Conservation (phyloP, 2,113 vertebrate species). For the Glaucomys volans region DNA sequence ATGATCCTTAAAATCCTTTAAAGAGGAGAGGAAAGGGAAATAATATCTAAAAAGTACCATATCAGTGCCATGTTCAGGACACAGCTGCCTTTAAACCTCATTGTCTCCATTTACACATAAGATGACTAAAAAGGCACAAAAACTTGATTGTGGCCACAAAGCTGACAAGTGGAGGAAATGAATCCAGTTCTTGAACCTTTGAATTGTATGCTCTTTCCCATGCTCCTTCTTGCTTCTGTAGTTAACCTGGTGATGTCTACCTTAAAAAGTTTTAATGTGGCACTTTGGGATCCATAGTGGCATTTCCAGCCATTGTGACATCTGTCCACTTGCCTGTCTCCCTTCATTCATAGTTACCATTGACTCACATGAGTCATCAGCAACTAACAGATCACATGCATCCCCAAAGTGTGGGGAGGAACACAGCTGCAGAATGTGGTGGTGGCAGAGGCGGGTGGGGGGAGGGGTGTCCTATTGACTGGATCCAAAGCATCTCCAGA, state of each 20-base stretch:
- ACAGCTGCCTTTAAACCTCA: not conserved
- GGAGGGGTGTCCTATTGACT: not conserved
- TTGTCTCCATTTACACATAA: not conserved
- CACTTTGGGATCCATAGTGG: not conserved
- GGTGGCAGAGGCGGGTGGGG: not conserved
- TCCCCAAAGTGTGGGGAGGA: fast-evolving
- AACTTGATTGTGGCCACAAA: not conserved
- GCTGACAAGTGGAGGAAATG: not conserved
- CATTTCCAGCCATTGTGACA: not conserved
- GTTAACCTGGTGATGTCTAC: too few relatives aligned
- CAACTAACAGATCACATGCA: too few relatives aligned
- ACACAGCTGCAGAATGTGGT: fast-evolving
- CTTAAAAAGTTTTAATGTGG: not conserved
- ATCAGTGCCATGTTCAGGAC: not conserved
- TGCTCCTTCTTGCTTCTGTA: too few relatives aligned
- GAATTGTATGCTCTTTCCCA: not conserved
- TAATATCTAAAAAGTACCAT: not conserved
- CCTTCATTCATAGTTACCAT: too few relatives aligned
- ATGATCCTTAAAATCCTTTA: not conserved
- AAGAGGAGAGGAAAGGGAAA: not conserved
- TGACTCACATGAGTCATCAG: not conserved
- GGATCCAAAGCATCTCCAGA: not conserved
- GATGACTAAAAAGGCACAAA: not conserved
- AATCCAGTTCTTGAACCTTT: not conserved
- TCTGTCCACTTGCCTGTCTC: not conserved